Evolutionary conservation across 1,140 invertebrate species (phyloP), one percentile per base, ranked within the genome.

Genomic region (Spodoptera frugiperda): DNA sequence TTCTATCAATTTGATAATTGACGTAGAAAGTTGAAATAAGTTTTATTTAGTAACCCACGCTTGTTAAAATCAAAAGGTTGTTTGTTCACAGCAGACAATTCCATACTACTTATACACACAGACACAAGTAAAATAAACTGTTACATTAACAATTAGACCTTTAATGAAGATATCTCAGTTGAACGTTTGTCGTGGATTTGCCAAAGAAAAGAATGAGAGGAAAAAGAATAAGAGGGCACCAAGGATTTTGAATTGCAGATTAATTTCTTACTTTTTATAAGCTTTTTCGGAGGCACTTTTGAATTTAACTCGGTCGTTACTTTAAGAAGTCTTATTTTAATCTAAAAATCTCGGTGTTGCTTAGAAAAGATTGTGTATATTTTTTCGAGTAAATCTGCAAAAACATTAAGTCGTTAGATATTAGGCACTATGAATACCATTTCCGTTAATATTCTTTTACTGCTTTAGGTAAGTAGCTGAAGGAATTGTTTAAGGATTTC

Each of bases 241-340:
- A 79, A 78, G 71, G 76, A 82, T 84, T 86, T 86, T 86, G 84
- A 86, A 86, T 86, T 86, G 84, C 78, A 86, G 84, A 86, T 86
- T 86, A 83, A 84, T 86, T 86, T 86, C 81, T 84, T 84, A 84
- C 83, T 83, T 86, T 83, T 84, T 86, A 84, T 84, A 86, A 86
- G 82, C 80, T 86, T 84, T 75, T 81, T 81, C 76, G 76, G 76
- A 82, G 80, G 80, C 78, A 83, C 80, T 84, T 83, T 81, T 83
- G 82, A 83, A 82, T 85, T 81, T 82, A 85, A 81, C 80, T 78
- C 77, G 65, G 77, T 76, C 77, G 78, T 83, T 82, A 81, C 65
- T 82, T 79, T 76, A 79, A 82, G 71, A 76, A 76, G 67, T 73
- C 73, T 79, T 82, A 78, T 78, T 78, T 77, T 77, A 77, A 79